Conservation (phyloP, 2,888 invertebrate genomes). For the Chesias legatella region DNA sequence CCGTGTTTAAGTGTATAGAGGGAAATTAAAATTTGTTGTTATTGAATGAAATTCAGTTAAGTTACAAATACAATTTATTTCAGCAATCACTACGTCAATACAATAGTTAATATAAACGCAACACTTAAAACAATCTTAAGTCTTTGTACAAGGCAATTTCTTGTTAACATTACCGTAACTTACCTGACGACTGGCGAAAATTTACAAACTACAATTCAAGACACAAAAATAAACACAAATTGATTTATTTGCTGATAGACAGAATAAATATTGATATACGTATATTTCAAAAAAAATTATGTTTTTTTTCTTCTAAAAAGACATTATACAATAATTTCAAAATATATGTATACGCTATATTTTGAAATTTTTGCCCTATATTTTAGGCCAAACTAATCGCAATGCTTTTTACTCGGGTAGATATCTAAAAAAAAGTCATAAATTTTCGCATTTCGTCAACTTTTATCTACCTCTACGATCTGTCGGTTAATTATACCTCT, state of each 20-base stretch:
- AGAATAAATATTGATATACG: too few relatives aligned
- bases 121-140: slow-evolving; percentile 61
- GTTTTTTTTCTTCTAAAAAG: too few relatives aligned
- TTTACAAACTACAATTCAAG: slow-evolving; percentile 4
- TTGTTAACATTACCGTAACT: slow-evolving; percentile 39
- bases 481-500: neutral
- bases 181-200: slow-evolving; percentile 15
- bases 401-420: too few relatives aligned
- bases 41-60: slow-evolving; percentile 1
- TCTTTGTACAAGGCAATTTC: slow-evolving; percentile 73
- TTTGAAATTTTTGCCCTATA: too few relatives aligned
- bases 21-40: too few relatives aligned
- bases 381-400: too few relatives aligned
- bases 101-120: slow-evolving; percentile 61
- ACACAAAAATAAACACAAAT: neutral
- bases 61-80: slow-evolving; percentile 59
- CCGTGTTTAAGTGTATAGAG: too few relatives aligned
- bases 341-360: too few relatives aligned
- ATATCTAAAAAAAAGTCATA: neutral
- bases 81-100: slow-evolving; percentile 58
- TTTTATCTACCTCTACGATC: neutral
- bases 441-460: slow-evolving; percentile 3
- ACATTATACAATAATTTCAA: too few relatives aligned
- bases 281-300: too few relatives aligned
- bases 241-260: neutral